phyloP scores from a whole-genome alignment of 2,888 invertebrate species.

The Pheosia gnoma region DNA sequence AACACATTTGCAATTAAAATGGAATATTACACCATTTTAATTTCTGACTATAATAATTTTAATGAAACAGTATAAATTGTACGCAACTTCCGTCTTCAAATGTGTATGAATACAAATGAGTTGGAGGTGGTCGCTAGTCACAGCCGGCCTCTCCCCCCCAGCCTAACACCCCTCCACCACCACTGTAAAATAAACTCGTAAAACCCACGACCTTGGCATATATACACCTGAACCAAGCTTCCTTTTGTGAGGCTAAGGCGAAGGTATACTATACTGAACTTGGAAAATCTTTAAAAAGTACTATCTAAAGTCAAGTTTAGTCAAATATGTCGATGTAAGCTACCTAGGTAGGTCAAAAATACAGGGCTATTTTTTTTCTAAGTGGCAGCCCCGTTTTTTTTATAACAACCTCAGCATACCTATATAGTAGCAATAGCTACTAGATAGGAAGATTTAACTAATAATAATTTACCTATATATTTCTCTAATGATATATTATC shows the following conservation, averaged over 20 bases:
- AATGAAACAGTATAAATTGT: slow-evolving; percentile 26
- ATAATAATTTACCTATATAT: too few relatives aligned
- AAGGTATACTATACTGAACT: too few relatives aligned
- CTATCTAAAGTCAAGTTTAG: too few relatives aligned
- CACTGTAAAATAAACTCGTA: slow-evolving; percentile 16
- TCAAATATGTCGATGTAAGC: too few relatives aligned
- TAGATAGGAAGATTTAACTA: too few relatives aligned
- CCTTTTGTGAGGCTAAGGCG: not conserved
- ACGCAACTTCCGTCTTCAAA: slow-evolving; percentile 27
- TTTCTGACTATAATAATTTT: slow-evolving; percentile 27
- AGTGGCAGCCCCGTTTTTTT: too few relatives aligned
- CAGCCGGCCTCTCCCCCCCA: slow-evolving; percentile 30
- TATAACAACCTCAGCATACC: too few relatives aligned
- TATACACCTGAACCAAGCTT: slow-evolving; percentile 26
- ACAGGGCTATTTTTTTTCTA: too few relatives aligned
- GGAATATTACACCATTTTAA: slow-evolving; percentile 13
- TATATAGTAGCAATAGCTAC: too few relatives aligned
- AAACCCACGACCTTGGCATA: slow-evolving; percentile 48
- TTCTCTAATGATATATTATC: too few relatives aligned
- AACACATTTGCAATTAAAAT: not conserved
- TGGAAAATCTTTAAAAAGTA: too few relatives aligned
- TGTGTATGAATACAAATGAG: slow-evolving; percentile 52
- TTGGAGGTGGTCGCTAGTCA: slow-evolving; percentile 16
- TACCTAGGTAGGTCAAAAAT: too few relatives aligned
- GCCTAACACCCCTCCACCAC: slow-evolving; percentile 13